A percentile compares a stretch with the other conserved stretches of the same genome.
Evolutionary conservation across 2,797 vertebrate genomes (phyloP).

Genomic region (Hapalemur alaotrensis): DNA sequence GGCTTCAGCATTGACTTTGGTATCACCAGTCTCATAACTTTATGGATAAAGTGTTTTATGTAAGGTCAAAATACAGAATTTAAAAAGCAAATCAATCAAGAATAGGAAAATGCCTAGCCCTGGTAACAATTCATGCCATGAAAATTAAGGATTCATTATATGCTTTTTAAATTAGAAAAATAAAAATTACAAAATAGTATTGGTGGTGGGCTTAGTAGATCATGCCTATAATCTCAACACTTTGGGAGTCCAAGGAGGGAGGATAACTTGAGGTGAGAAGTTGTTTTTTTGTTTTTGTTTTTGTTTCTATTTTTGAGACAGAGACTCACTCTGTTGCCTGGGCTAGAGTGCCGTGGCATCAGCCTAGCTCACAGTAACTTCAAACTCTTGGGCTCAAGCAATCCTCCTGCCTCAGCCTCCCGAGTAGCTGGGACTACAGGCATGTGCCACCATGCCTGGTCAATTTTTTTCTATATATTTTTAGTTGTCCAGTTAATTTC

Average conservation of each 20-base stretch:
- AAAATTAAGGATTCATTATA: conserved; percentile 2
- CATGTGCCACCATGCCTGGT: no score
- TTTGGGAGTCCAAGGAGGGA: background rate
- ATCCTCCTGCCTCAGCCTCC: no score
- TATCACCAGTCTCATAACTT: background rate
- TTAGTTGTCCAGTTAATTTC: no score
- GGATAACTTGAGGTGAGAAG: background rate
- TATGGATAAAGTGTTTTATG: background rate
- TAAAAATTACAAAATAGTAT: background rate
- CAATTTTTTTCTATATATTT: no score
- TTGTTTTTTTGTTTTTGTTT: background rate
- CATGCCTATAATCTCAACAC: background rate
- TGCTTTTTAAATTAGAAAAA: background rate
- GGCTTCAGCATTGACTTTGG: background rate
- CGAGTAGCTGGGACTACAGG: no score
- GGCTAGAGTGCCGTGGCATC: no score
- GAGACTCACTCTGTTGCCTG: no score
- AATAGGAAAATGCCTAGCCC: conserved; percentile 1
- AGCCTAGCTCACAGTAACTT: no score
- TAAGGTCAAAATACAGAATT: conserved; percentile 7
- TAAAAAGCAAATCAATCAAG: background rate
- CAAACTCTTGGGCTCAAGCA: no score
- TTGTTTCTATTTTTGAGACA: no score
- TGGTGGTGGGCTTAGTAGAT: background rate
- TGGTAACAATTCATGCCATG: background rate